phyloP scores from a whole-genome alignment of 2,113 vertebrate genomes.

The Mobula birostris region DNA sequence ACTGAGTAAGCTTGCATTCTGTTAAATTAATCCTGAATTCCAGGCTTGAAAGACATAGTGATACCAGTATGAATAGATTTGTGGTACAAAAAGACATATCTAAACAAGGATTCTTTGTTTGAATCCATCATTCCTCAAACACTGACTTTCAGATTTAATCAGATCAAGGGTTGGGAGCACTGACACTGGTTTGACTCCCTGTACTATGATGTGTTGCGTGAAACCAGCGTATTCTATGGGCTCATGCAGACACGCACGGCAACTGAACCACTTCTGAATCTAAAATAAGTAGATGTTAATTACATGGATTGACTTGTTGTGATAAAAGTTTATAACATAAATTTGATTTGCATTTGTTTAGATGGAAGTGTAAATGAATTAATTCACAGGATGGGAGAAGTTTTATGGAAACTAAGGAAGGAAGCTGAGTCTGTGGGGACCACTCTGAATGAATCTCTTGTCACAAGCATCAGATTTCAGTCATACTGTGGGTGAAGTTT shows the following conservation, averaged over 20 bases:
- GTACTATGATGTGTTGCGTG: background rate
- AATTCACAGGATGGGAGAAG: background rate
- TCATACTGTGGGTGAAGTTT: background rate
- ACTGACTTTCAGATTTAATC: background rate
- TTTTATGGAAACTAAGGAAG: background rate
- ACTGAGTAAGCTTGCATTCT: background rate
- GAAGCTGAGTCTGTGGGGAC: background rate
- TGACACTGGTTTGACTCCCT: background rate
- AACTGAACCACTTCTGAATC: background rate
- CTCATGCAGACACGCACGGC: background rate
- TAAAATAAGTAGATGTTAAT: background rate
- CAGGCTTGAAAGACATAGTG: background rate
- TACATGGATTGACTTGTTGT: background rate
- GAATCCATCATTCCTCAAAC: background rate
- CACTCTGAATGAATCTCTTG: background rate
- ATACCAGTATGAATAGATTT: background rate
- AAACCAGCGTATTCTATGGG: background rate
- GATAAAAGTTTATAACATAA: background rate
- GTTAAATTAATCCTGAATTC: background rate
- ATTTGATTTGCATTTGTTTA: background rate
- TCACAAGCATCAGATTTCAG: background rate
- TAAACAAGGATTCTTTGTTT: constrained; percentile 18
- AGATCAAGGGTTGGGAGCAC: background rate
- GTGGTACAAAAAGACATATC: background rate
- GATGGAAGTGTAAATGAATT: background rate